These are phyloP conservation scores for Ceramica pisi DNA, from an alignment of 2,888 invertebrate species.

Conservation along the genomic window DNA sequence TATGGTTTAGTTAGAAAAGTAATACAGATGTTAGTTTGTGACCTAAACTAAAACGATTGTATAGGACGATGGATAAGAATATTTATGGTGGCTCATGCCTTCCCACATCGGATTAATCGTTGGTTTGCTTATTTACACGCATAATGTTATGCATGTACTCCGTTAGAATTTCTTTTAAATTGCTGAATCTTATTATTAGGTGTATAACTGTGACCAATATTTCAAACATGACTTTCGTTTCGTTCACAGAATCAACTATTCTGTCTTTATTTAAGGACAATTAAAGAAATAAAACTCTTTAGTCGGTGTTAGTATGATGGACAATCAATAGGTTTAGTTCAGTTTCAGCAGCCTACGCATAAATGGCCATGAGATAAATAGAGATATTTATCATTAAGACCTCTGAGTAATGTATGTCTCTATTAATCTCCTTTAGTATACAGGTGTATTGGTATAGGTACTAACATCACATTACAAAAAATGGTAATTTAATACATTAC, in stretches of 20 bases:
- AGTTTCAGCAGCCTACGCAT: background rate
- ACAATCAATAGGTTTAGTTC: background rate
- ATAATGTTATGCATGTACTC: background rate
- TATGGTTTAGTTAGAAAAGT: constrained; percentile 2
- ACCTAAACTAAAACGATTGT: constrained; percentile 16
- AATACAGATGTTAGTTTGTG: constrained; percentile 12
- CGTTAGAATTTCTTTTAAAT: background rate
- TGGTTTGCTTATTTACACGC: background rate
- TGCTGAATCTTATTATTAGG: background rate
- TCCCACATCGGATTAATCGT: background rate
- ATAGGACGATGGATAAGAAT: background rate
- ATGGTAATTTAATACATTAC: too few species aligned
- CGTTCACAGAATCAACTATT: background rate
- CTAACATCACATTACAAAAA: too few species aligned
- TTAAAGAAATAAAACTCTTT: background rate
- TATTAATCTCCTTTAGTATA: background rate
- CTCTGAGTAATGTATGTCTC: too few species aligned
- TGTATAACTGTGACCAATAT: background rate
- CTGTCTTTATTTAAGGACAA: background rate
- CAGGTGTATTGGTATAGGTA: too few species aligned
- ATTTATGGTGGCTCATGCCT: background rate
- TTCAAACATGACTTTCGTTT: background rate
- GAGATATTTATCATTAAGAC: too few species aligned
- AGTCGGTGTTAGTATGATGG: background rate
- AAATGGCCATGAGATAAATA: background rate